Conservation (phyloP, 2,113 vertebrate species). For the Chamaetylas fuelleborni region DNA sequence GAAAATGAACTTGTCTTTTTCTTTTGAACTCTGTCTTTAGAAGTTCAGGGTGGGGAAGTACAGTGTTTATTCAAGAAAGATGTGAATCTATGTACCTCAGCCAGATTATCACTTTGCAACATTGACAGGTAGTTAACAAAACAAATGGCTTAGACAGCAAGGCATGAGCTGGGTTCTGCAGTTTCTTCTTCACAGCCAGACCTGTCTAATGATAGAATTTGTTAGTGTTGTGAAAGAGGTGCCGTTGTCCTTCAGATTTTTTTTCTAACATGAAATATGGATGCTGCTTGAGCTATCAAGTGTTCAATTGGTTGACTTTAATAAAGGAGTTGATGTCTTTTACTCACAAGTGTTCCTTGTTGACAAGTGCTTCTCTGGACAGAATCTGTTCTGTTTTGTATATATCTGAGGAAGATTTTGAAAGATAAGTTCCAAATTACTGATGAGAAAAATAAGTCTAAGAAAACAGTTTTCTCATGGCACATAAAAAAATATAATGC, state of each 20-base stretch:
- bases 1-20: slow-evolving; percentile 52
- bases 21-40: slow-evolving; percentile 63
- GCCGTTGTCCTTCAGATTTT: no score
- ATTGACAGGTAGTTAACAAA: slow-evolving; percentile 83
- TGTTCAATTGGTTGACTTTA: neutral
- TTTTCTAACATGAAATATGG: neutral
- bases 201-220: slow-evolving; percentile 60
- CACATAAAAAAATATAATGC: neutral
- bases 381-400: neutral
- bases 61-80: slow-evolving; percentile 64
- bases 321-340: neutral
- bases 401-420: neutral
- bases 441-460: neutral
- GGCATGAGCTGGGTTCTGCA: neutral
- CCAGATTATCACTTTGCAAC: slow-evolving; percentile 79
- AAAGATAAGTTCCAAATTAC: neutral
- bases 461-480: neutral
- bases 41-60: slow-evolving; percentile 66
- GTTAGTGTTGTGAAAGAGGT: no score
- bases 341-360: neutral
- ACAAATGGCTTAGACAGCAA: slow-evolving; percentile 79
- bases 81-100: slow-evolving; percentile 50
- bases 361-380: neutral
- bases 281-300: neutral
- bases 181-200: slow-evolving; percentile 57